Percentiles rank a stretch among this genome's conserved stretches.
Conservation (phyloP, 2,888 invertebrate genomes). For the Candidula unifasciata region DNA sequence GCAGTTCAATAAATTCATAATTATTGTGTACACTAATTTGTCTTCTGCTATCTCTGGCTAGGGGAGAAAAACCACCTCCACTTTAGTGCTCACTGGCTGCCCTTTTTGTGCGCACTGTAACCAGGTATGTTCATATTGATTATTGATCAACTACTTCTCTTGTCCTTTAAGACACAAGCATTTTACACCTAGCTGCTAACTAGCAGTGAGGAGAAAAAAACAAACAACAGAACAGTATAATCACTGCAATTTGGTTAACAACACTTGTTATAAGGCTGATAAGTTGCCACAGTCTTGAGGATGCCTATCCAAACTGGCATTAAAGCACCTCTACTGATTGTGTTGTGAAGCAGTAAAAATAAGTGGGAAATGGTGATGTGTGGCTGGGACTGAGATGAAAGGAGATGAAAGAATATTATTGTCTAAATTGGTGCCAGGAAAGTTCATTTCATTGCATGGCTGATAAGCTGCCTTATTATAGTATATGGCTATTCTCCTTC, state of each 20-base stretch:
- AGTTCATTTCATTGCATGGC: neutral
- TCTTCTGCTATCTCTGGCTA: neutral
- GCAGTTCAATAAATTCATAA: conserved; percentile 10
- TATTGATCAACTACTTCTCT: neutral
- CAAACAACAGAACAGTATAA: conserved; percentile 26
- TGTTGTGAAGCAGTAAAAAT: neutral
- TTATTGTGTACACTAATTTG: neutral
- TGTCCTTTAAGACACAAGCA: neutral
- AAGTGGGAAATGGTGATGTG: neutral
- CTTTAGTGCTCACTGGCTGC: neutral
- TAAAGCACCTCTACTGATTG: neutral
- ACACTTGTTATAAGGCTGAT: conserved; percentile 11
- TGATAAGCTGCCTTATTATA: too few species aligned
- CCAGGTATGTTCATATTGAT: conserved; percentile 11
- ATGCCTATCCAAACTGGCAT: neutral
- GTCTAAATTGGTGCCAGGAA: neutral
- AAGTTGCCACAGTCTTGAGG: neutral
- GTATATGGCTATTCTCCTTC: too few species aligned
- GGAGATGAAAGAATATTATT: too few species aligned
- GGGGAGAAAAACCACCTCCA: neutral
- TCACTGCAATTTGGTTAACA: conserved; percentile 12
- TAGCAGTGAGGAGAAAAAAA: conserved; percentile 9
- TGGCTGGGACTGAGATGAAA: neutral
- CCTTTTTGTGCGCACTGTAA: neutral
- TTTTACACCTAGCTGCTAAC: conserved; percentile 20